Evolutionary conservation across 2,797 vertebrate species (phyloP).

Genomic region (Micrastur ruficollis): DNA sequence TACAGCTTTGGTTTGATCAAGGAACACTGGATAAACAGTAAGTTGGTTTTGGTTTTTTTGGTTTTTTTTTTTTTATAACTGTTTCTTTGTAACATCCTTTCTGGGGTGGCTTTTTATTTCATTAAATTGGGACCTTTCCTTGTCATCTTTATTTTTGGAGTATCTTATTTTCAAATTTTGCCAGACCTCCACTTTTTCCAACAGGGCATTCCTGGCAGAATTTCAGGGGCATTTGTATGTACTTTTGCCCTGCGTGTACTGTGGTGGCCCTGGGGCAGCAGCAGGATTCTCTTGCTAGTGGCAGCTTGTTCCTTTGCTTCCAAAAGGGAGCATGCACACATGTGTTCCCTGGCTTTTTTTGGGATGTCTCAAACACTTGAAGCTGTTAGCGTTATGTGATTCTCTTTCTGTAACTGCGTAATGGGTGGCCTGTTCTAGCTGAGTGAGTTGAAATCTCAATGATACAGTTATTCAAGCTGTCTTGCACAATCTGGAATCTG

Average conservation of each 20-base stretch:
- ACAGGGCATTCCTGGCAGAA: neutral
- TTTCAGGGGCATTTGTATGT: neutral
- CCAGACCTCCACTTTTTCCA: accelerated
- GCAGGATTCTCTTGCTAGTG: neutral
- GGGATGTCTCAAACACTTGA: neutral
- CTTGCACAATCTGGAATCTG: neutral
- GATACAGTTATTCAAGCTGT: accelerated
- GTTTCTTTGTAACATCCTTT: neutral
- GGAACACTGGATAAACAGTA: neutral
- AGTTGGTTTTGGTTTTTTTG: accelerated
- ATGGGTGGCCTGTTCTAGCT: neutral
- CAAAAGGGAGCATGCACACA: accelerated
- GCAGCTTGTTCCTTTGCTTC: neutral
- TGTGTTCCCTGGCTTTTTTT: neutral
- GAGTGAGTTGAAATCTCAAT: neutral
- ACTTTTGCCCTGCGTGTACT: accelerated
- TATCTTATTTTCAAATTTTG: neutral
- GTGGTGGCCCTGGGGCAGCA: accelerated
- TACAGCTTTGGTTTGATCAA: neutral
- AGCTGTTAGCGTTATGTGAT: neutral
- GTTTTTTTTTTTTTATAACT: neutral
- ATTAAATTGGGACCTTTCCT: neutral
- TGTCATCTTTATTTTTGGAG: neutral
- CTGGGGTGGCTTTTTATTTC: neutral
- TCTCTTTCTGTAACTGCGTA: neutral